Evolutionary conservation across 2,113 vertebrate genomes (phyloP).

Genomic region (Hippocampus mohnikei): DNA sequence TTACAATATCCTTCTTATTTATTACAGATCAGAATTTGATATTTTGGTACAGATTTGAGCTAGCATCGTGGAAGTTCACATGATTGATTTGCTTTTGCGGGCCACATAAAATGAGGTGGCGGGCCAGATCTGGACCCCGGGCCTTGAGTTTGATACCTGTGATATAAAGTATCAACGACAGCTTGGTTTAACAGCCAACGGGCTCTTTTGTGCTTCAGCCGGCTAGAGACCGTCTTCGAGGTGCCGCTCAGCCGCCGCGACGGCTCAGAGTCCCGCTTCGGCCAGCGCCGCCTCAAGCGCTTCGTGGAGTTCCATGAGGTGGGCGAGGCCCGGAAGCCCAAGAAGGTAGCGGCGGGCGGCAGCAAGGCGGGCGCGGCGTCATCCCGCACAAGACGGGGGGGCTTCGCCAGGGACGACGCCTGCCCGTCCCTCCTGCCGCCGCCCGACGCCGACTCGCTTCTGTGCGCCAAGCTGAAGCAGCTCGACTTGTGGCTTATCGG

Average conservation of each 20-base stretch:
- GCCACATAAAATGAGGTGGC: too few relatives aligned
- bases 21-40: too few relatives aligned
- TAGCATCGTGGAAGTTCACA: too few relatives aligned
- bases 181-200: not conserved
- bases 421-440: conserved; percentile 26
- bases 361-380: conserved; percentile 19
- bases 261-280: conserved; percentile 76
- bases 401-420: conserved; percentile 48
- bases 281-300: conserved; percentile 78
- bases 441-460: conserved; percentile 75
- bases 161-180: too few relatives aligned
- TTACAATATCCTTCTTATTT: too few relatives aligned
- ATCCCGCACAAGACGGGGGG: conserved; percentile 54
- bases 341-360: conserved; percentile 58
- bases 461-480: conserved; percentile 72
- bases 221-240: conserved; percentile 89
- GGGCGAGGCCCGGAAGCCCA: conserved; percentile 74
- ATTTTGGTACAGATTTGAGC: too few relatives aligned
- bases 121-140: too few relatives aligned
- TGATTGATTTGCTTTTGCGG: too few relatives aligned
- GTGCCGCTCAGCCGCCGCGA: conserved; percentile 77
- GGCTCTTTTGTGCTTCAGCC: conserved; percentile 37
- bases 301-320: conserved; percentile 79
- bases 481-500: conserved; percentile 60
- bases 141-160: too few relatives aligned